These are phyloP conservation scores for Ylistrum balloti DNA, from an alignment of 1,140 invertebrate species.

Conservation along the genomic window DNA sequence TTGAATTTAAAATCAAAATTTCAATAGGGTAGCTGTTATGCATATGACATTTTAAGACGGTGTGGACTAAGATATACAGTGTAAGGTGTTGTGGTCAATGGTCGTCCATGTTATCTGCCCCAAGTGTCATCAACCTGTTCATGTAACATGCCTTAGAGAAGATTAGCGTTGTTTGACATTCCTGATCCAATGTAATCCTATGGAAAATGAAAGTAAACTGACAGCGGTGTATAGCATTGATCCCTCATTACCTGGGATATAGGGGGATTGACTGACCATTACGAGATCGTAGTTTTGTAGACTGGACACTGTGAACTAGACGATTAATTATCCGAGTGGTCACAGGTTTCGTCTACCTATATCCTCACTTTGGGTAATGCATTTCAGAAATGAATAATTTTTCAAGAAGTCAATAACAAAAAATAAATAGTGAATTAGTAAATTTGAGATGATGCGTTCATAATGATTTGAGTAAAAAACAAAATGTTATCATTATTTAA, in stretches of 20 bases:
- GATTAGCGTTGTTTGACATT: background rate
- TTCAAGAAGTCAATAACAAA: too few species aligned
- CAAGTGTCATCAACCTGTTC: background rate
- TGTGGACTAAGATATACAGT: background rate
- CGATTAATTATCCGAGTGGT: background rate
- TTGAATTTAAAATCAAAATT: background rate
- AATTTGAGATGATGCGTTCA: too few species aligned
- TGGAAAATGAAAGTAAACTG: constrained; percentile 38
- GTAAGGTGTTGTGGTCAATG: background rate
- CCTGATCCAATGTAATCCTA: constrained; percentile 8
- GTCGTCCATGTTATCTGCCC: constrained; percentile 24
- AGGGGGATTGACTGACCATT: background rate
- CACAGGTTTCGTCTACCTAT: background rate
- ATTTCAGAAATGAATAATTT: too few species aligned
- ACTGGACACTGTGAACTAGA: background rate
- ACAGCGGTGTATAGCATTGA: constrained; percentile 18
- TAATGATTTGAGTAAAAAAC: too few species aligned
- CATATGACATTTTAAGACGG: constrained; percentile 14
- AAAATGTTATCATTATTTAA: too few species aligned
- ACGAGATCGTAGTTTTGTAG: background rate
- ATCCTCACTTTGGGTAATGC: too few species aligned
- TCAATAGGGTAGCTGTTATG: background rate
- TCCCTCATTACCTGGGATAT: background rate
- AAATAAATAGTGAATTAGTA: too few species aligned
- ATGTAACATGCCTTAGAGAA: background rate